These are phyloP conservation scores for Addax nasomaculatus DNA, from an alignment of 2,113 vertebrate species.

Conservation along the genomic window DNA sequence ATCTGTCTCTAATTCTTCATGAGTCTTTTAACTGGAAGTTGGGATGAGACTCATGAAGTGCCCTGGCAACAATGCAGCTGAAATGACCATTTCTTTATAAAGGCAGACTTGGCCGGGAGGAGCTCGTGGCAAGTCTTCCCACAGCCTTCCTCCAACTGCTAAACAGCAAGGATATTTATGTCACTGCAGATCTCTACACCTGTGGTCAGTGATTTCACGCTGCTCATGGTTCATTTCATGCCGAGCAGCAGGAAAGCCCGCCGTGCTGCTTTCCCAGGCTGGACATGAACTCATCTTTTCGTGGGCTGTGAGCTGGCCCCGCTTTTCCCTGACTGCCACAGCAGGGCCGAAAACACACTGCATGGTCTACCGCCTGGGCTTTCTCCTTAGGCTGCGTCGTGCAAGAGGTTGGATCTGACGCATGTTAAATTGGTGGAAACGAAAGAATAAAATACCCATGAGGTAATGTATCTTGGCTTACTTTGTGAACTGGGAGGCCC, in stretches of 20 bases:
- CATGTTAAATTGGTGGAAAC: not conserved
- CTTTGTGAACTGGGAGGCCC: not conserved
- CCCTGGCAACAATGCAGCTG: not conserved
- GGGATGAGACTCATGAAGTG: not conserved
- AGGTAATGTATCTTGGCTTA: not conserved
- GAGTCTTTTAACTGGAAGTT: not conserved
- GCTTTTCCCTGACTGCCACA: not conserved
- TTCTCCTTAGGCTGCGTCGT: not conserved
- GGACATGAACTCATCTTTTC: conserved; percentile 12
- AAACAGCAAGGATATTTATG: conserved; percentile 65
- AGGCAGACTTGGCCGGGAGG: conserved; percentile 31
- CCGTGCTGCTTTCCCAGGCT: conserved; percentile 44
- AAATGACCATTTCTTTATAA: conserved; percentile 2
- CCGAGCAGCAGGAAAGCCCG: conserved; percentile 3
- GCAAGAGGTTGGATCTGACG: not conserved
- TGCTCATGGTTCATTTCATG: conserved; percentile 64
- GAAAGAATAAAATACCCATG: not conserved
- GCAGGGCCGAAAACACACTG: not conserved
- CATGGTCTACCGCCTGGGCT: not conserved
- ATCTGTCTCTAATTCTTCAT: not conserved
- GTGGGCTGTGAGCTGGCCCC: not conserved
- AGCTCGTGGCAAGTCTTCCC: conserved; percentile 57
- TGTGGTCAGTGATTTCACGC: conserved; percentile 67
- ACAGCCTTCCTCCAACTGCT: conserved; percentile 56
- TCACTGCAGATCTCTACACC: conserved; percentile 57